Base-by-base conservation (phyloP, 2,888 invertebrate genomes). In the Tetranychus piercei region DNA sequence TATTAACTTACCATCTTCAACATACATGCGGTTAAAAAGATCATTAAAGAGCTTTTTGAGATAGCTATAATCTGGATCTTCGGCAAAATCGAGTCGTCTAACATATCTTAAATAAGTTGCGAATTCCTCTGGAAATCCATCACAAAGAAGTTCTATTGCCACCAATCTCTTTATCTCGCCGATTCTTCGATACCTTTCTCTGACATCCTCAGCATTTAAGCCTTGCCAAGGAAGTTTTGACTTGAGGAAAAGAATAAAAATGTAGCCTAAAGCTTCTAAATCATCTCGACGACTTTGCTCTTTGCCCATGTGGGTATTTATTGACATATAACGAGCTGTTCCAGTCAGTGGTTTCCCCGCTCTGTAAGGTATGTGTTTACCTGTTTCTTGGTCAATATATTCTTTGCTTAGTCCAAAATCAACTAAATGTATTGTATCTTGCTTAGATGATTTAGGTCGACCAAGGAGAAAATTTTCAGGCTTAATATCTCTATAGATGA, bases 101-200 rank as follows among this genome's bases (percentile, higher is more conserved):
- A 97, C 97, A 86, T 99, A 99, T 82, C 95, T 90, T 80, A 99
- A 87, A 85, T 99, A 99, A 82, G 92, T 94, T 79, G 95, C 92
- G 88, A 99, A 89, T 86, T 99, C 97, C 84, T 97, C 97, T 81
- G 88, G 88, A 81, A 87, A 87, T 79, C 86, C 86, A 82, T 88
- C 87, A 82, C 88, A 88, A 45, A 88, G 82, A 77, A 90, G 90
- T 87, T 99, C 99, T 81, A 99, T 94, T 76, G 96, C 94, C 80
- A 99, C 99, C 81, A 96, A 93, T 82, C 97, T 88, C 85, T 99
- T 99, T 79, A 99, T 99, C 85, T 99, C 99, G 81, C 99, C 99
- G 84, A 75, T 75, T 44, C 23, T 44, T 55, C 45, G 11, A 18
- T 45, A 71, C 20, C 75, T 22, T 66, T 75, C 75, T 65, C 44